These are phyloP conservation scores for Chitala chitala DNA, from an alignment of 2,113 vertebrate species.

Conservation along the genomic window DNA sequence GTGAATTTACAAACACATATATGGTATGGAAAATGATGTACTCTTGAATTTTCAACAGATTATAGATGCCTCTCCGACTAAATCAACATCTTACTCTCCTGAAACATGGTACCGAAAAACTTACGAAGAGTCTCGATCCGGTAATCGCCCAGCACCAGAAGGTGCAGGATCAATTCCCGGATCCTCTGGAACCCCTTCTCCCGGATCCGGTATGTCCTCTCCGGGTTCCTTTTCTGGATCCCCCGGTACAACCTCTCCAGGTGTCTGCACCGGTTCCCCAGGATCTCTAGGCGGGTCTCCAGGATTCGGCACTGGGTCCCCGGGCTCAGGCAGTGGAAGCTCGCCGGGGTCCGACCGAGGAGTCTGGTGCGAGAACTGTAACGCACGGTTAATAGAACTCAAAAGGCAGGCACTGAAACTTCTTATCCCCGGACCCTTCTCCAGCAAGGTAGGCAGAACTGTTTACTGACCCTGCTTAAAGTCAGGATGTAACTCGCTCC, in stretches of 20 bases:
- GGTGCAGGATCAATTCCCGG: constrained; percentile 73
- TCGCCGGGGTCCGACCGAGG: constrained; percentile 72
- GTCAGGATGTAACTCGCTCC: no score
- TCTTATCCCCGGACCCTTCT: constrained; percentile 76
- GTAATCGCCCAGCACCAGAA: constrained; percentile 73
- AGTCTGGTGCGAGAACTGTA: constrained; percentile 86
- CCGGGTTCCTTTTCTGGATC: constrained; percentile 69
- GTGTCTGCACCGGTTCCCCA: constrained; percentile 69
- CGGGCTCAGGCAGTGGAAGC: constrained; percentile 62
- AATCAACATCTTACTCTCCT: constrained; percentile 62
- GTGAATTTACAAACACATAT: neutral
- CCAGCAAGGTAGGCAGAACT: constrained; percentile 67
- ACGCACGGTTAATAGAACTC: constrained; percentile 78
- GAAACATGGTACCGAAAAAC: constrained; percentile 69
- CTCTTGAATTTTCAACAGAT: constrained; percentile 55
- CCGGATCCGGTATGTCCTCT: constrained; percentile 73
- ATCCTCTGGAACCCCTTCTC: constrained; percentile 70
- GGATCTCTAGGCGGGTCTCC: constrained; percentile 72
- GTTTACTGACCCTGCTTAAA: no score
- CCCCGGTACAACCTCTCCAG: constrained; percentile 65
- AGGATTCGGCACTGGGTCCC: constrained; percentile 58
- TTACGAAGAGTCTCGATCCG: constrained; percentile 65
- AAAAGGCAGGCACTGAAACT: constrained; percentile 86
- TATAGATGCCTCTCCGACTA: constrained; percentile 68
- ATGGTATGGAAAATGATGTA: neutral